Base-by-base conservation (phyloP, 2,888 invertebrate species). In the Yponomeuta malinellus region DNA sequence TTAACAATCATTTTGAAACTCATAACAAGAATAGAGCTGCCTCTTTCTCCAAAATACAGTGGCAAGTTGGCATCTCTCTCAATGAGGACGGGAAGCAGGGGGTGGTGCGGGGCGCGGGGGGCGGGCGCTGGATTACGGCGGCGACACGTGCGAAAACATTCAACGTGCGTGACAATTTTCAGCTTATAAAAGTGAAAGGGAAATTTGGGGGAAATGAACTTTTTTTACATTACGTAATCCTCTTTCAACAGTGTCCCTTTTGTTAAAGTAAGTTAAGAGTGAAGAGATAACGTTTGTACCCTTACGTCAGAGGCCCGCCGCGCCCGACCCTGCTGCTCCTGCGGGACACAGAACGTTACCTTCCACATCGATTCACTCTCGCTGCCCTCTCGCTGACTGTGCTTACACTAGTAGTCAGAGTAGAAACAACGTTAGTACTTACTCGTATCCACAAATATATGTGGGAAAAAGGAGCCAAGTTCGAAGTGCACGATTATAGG, bases 221-320 rank as follows among this genome's bases (percentile, higher is more conserved):
- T 59, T 59, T 59, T 59, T 59, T 59, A 15, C 52, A 12, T 59
- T 59, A 15, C 52, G 52, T 59, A 59, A 59, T 59, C 52, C 52
- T 59, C 52, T 59, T 59, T 59, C 52, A 59, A 59, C 52, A 59
- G 15, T 59, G 52, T 59, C 52, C 52, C 52, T 59, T 59, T 59
- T 59, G 52, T 43, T 43, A 8, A 59, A 15, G 52, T 59, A 59
- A 59, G 52, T 59, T 59, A 59, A 59, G 52, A 59, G 52, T 59
- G 52, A 15, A 59, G 15, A 59, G 52, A 59, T 59, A 59, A 59
- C 52, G 52, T 59, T 59, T 12, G 52, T 4, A 59, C 52, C 15
- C 52, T 59, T 15, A 12, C 52, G 52, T 9, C 52, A 59, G 12
- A 4, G 23, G 52, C 15, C 52, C 15, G 15, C 52, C 52, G 52